Base-by-base conservation (phyloP, 2,888 invertebrate species). In the Dilophus febrilis region DNA sequence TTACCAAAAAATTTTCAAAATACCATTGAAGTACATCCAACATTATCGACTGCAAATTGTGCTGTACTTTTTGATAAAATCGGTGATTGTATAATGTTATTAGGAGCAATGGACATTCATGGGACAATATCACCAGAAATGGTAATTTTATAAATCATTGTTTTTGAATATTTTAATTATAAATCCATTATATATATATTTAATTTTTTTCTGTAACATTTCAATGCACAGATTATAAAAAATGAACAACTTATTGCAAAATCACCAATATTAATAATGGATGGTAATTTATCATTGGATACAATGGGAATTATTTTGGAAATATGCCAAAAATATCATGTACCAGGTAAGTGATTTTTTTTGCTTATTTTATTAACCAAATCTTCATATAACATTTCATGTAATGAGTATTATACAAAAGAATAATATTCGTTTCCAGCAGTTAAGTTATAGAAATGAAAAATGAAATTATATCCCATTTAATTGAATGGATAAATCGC, bases 31-130 rank as follows among this genome's bases (percentile, higher is more conserved):
- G 49, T 59, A 45, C 51, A 56, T 36, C 43, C 45, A 14, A 42
- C 2, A 44, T 19, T 46, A 12, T 46, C 54, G 3, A 85, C 84
- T 7, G 78, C 82, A 0, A 76, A 79, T 19, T 90, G 86, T 55
- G 76, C 77, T 0, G 77, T 79, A 7, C 61, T 91, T 8, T 65
- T 92, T 42, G 77, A 85, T 54, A 57, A 64, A 1, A 56, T 54
- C 6, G 91, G 92, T 1, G 86, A 90, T 49, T 84, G 88, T 51
- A 65, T 72, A 39, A 68, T 86, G 38, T 75, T 85, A 1, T 65
- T 92, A 38, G 90, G 87, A 1, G 86, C 91, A 55, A 86, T 90
- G 85, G 71, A 68, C 33, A 72, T 85, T 17, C 86, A 91, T 54
- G 56, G 66, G 11, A 59, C 67, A 45, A 80, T 94, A 41, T 71